These are phyloP conservation scores for Solen grandis DNA, from an alignment of 1,140 invertebrate species.

Conservation along the genomic window DNA sequence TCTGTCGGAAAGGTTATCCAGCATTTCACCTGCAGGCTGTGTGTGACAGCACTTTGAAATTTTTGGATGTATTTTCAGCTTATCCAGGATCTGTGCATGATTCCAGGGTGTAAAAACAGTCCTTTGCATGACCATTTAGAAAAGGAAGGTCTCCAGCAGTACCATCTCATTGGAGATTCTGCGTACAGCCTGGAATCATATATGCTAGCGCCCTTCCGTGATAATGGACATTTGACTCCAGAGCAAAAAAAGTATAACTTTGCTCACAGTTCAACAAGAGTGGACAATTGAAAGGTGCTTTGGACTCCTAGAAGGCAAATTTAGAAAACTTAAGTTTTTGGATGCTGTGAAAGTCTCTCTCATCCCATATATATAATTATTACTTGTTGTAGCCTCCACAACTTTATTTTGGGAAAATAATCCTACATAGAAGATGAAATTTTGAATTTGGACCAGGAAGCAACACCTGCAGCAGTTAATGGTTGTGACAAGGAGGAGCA, in stretches of 20 bases:
- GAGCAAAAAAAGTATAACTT: constrained; percentile 10
- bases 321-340: background rate
- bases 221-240: background rate
- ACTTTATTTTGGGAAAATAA: background rate
- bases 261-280: background rate
- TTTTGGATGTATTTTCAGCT: constrained; percentile 39
- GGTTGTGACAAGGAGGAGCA: too few relatives aligned
- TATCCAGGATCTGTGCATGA: constrained; percentile 39
- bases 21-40: constrained; percentile 51
- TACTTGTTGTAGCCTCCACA: background rate
- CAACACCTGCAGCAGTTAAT: background rate
- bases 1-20: constrained; percentile 41
- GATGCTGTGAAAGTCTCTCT: background rate
- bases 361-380: background rate
- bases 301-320: background rate
- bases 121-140: constrained; percentile 28
- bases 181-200: too few relatives aligned
- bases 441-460: background rate
- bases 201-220: constrained; percentile 14
- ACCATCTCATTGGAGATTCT: constrained; percentile 25
- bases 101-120: constrained; percentile 40
- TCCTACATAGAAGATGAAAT: background rate
- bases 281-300: background rate
- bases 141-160: background rate
- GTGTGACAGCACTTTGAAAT: constrained; percentile 18